Percentiles rank a stretch among this genome's conserved stretches.
Evolutionary conservation across 2,797 vertebrate species (phyloP).

Genomic region (Lepilemur ruficaudatus): DNA sequence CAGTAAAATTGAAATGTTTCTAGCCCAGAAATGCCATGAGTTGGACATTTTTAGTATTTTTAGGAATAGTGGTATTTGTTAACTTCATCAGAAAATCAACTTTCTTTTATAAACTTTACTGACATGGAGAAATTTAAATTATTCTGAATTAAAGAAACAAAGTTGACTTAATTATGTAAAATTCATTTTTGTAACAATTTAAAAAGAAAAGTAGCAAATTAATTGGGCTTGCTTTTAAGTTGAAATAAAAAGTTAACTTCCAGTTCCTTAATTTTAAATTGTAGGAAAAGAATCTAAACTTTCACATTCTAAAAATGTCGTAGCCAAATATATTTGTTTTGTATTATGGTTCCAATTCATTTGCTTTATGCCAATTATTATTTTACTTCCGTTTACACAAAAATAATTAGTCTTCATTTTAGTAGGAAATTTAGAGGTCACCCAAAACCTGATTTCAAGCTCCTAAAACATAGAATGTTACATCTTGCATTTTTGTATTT

Average conservation of each 20-base stretch:
- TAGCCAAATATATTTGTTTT: background rate
- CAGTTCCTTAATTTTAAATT: constrained; percentile 5
- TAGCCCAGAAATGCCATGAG: background rate
- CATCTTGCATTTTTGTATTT: background rate
- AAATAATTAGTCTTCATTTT: background rate
- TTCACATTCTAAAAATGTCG: background rate
- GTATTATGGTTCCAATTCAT: background rate
- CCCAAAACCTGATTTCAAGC: background rate
- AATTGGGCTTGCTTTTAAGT: background rate
- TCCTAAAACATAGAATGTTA: background rate
- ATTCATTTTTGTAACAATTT: background rate
- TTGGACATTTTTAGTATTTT: background rate
- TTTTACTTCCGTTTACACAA: background rate
- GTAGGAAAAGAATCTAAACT: background rate
- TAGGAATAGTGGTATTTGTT: background rate
- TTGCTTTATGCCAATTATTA: background rate
- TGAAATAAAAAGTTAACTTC: background rate
- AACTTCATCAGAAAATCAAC: background rate
- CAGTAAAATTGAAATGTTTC: background rate
- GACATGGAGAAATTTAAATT: background rate
- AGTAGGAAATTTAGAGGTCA: background rate
- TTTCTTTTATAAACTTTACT: background rate
- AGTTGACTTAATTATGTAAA: background rate
- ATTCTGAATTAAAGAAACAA: background rate
- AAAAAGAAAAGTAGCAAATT: background rate